phyloP scores from a whole-genome alignment of 2,797 vertebrate genomes.

The Chaetodon trifasciatus region DNA sequence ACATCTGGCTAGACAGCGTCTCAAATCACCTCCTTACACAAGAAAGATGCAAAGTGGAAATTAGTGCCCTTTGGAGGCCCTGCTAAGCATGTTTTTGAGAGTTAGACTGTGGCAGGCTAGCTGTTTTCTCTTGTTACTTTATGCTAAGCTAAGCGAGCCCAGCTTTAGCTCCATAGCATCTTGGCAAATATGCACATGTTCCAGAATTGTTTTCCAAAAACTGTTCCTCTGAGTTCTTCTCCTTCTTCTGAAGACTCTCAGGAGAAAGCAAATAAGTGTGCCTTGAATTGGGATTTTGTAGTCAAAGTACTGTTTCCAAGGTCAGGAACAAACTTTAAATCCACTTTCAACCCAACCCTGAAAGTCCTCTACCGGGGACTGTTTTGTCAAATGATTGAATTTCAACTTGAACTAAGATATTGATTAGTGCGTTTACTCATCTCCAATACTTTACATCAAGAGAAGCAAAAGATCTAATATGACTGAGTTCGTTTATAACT shows the following conservation, averaged over 20 bases:
- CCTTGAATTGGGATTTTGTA: neutral
- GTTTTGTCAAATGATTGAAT: neutral
- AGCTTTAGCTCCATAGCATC: no score
- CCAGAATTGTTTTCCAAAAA: no score
- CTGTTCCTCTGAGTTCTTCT: neutral
- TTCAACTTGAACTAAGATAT: neutral
- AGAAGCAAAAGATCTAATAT: neutral
- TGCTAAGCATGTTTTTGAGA: no score
- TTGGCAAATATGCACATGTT: no score
- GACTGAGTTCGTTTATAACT: neutral
- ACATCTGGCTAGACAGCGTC: no score
- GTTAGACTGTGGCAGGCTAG: no score
- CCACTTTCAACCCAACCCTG: neutral
- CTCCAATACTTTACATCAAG: neutral
- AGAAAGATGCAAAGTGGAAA: no score
- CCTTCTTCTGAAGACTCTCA: neutral
- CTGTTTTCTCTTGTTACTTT: no score
- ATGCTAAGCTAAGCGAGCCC: no score
- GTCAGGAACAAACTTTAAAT: neutral
- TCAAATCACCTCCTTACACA: no score
- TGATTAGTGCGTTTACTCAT: no score
- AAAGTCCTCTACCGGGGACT: neutral
- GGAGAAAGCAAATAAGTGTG: neutral
- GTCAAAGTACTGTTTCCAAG: neutral
- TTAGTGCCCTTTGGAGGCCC: no score